These are phyloP conservation scores for Microtus ochrogaster DNA, from an alignment of 2,113 vertebrate genomes.

Conservation along the genomic window DNA sequence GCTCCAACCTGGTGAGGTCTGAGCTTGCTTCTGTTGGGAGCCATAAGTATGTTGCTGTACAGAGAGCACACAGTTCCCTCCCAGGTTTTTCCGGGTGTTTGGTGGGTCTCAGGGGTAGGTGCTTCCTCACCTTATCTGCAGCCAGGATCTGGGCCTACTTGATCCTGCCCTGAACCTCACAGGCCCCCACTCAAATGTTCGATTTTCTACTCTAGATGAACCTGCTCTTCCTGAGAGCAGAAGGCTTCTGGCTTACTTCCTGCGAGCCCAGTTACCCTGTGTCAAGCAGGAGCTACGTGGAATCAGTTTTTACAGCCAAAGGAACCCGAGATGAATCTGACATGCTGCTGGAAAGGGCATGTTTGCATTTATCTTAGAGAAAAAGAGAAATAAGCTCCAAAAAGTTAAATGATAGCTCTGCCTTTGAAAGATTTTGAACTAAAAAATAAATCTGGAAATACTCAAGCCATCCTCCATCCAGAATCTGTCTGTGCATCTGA, in stretches of 20 bases:
- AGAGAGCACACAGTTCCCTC: not conserved
- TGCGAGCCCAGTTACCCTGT: not conserved
- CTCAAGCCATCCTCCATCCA: not conserved
- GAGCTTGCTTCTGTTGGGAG: not conserved
- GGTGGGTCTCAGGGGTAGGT: not conserved
- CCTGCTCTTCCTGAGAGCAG: not conserved
- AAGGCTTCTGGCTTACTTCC: not conserved
- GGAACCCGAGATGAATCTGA: not conserved
- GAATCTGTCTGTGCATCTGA: constrained; percentile 41
- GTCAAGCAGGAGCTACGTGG: not conserved
- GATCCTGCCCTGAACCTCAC: not conserved
- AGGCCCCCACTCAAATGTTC: not conserved
- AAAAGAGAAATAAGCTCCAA: constrained; percentile 17
- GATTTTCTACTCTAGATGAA: not conserved
- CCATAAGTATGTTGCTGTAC: not conserved
- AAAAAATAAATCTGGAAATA: constrained; percentile 32
- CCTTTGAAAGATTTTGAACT: constrained; percentile 34
- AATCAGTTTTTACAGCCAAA: not conserved
- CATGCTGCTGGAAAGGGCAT: not conserved
- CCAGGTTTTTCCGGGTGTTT: not conserved
- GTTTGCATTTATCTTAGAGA: constrained; percentile 8
- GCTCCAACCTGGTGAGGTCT: not conserved
- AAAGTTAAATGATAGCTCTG: constrained; percentile 31
- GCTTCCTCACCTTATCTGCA: not conserved
- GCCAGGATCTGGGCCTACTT: not conserved